Conservation (phyloP, 2,113 vertebrate species). For the Pseudois nayaur region DNA sequence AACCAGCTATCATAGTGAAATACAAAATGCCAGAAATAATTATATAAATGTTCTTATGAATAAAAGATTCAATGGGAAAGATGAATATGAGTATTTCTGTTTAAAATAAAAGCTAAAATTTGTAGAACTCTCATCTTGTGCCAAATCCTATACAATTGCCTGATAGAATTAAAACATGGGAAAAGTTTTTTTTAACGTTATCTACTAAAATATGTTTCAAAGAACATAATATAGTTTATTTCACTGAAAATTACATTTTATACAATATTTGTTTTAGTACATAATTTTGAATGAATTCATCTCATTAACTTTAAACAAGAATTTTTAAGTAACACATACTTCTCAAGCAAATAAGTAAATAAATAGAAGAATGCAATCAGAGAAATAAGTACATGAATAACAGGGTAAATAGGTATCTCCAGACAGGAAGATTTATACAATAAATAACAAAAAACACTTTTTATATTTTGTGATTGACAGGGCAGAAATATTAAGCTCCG, state of each 20-base stretch:
- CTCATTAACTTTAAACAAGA: neutral
- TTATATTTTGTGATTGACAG: neutral
- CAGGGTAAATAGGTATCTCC: neutral
- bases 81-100: neutral
- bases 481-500: neutral
- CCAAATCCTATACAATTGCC: neutral
- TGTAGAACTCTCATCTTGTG: neutral
- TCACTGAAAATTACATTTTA: neutral
- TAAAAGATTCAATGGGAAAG: neutral
- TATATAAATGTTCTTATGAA: neutral
- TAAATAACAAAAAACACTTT: neutral
- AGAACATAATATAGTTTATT: neutral
- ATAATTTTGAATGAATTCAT: neutral
- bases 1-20: neutral
- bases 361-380: neutral
- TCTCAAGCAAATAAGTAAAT: neutral
- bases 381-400: neutral
- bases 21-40: constrained; percentile 9
- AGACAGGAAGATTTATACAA: neutral
- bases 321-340: neutral
- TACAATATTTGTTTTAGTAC: neutral
- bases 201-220: neutral
- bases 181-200: neutral
- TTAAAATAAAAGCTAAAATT: constrained; percentile 22
- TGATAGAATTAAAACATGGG: neutral